Evolutionary conservation across 2,888 invertebrate genomes (phyloP), one percentile per base, ranked within the genome.

Genomic region (Heliconius ethilla): DNA sequence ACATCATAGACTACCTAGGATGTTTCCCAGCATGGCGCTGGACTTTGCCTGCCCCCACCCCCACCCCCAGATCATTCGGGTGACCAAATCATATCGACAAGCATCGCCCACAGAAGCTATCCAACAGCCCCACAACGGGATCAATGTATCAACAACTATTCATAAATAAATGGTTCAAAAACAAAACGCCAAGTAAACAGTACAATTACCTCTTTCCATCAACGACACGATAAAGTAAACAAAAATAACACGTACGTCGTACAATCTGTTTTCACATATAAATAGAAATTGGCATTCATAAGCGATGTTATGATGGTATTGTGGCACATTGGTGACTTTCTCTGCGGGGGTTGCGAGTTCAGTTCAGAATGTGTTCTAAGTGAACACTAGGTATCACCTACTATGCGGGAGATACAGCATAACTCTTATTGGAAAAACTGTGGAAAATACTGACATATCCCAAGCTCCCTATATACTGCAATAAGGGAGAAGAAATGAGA

Each of bases 221-320:
- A 63, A 25, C n/a, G 29, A 51, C n/a, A 55, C 7, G 70, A 55
- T 70, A 55, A 72, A 55, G 55, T 55, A 72, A 72, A 33, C 55
- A 70, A 33, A 55, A 70, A 55, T 13, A n/a, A 55, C 13, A 7
- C 33, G 33, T 33, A 33, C 33, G 33, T 33, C n/a, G 22, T 13
- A 10, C 22, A n/a, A 70, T 29, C 45, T 55, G 40, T 62, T 73
- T 62, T 62, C 10, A n/a, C 10, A 33, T 73, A 73, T 73, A 59
- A 62, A 73, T 73, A 73, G 62, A 55, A 29, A 70, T 63, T 29
- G 40, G 22, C 40, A 69, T 75, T 72, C 37, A n/a, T 69, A 70
- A 37, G 63, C 55, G 9, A 3, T 9, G 55, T 22, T 59, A 59
- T n/a, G 59, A n/a, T 9, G 9, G 22, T 51, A 51, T 18, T 11